Conservation (phyloP, 2,113 vertebrate genomes). For the Pionites leucogaster region DNA sequence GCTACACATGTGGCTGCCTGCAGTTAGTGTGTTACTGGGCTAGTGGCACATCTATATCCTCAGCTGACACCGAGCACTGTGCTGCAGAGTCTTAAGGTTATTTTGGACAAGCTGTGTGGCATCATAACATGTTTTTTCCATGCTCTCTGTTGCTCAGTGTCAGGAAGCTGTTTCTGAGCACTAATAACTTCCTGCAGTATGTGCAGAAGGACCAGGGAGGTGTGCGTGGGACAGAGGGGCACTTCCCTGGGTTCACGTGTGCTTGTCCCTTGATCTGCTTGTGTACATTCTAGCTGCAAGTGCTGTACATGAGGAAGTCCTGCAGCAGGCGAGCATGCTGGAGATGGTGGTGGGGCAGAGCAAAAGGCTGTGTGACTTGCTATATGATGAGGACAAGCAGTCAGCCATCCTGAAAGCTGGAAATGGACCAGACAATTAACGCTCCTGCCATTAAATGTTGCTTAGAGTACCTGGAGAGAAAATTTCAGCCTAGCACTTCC, state of each 20-base stretch:
- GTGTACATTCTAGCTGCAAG: rapidly evolving
- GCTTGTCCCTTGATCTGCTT: rapidly evolving
- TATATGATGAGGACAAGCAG: background rate
- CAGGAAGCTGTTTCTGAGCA: background rate
- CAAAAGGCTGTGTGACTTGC: background rate
- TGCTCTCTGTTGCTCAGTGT: rapidly evolving
- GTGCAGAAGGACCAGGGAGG: background rate
- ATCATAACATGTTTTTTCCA: background rate
- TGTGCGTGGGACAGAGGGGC: background rate
- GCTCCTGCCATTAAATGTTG: background rate
- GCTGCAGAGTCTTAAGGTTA: background rate
- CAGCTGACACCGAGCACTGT: background rate
- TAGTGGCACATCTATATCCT: background rate
- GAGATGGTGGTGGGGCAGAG: background rate
- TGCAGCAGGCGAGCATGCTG: rapidly evolving
- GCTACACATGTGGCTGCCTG: background rate
- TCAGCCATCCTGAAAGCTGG: background rate
- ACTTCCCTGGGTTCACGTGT: background rate
- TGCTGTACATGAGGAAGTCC: rapidly evolving
- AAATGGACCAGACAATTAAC: background rate
- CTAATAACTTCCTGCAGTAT: rapidly evolving
- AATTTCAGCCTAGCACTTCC: background rate
- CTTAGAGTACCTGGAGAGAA: background rate
- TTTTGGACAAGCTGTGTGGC: background rate
- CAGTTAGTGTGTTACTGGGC: background rate